A percentile compares a stretch with the other conserved stretches of the same genome.
These are phyloP conservation scores for Euzophera pinguis DNA, from an alignment of 2,888 invertebrate genomes.

Conservation along the genomic window DNA sequence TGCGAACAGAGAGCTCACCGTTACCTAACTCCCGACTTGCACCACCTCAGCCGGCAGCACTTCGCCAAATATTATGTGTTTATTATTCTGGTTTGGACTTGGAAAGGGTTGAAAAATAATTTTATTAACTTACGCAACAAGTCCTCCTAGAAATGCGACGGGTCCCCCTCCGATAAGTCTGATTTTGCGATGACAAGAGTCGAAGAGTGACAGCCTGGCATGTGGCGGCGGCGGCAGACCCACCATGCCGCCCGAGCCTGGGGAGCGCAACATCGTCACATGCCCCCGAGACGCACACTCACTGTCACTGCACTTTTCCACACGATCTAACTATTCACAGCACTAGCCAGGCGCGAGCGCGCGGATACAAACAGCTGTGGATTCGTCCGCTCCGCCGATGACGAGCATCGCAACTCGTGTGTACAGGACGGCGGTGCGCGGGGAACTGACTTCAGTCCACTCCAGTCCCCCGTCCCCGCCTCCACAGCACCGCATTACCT, in stretches of 20 bases:
- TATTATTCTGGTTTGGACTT: no score
- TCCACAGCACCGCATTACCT: slow-evolving; percentile 52
- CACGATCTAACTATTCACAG: slow-evolving; percentile 20
- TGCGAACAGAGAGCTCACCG: slow-evolving; percentile 17
- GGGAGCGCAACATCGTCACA: slow-evolving; percentile 20
- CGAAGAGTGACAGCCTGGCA: slow-evolving; percentile 83
- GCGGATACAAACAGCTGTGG: slow-evolving; percentile 36
- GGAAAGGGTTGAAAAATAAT: no score
- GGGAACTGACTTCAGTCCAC: slow-evolving; percentile 60
- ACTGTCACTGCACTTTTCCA: slow-evolving; percentile 47
- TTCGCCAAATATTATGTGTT: background rate
- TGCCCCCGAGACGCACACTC: slow-evolving; percentile 45
- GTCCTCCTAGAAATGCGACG: slow-evolving; percentile 83
- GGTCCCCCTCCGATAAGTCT: slow-evolving; percentile 84
- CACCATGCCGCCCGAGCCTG: slow-evolving; percentile 39
- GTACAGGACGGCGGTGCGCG: slow-evolving; percentile 57
- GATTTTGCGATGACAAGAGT: slow-evolving; percentile 86
- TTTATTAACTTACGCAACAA: slow-evolving; percentile 82
- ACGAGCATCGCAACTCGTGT: slow-evolving; percentile 77
- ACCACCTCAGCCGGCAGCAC: background rate
- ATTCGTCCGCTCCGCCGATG: slow-evolving; percentile 79
- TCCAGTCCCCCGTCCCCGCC: slow-evolving; percentile 28
- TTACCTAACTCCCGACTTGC: slow-evolving; percentile 13
- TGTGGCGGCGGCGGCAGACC: slow-evolving; percentile 65
- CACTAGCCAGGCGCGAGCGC: slow-evolving; percentile 53